Percentiles rank a stretch among this genome's conserved stretches.
Evolutionary conservation across 2,888 invertebrate species (phyloP).

Genomic region (Pycnomerus fuliginosus): DNA sequence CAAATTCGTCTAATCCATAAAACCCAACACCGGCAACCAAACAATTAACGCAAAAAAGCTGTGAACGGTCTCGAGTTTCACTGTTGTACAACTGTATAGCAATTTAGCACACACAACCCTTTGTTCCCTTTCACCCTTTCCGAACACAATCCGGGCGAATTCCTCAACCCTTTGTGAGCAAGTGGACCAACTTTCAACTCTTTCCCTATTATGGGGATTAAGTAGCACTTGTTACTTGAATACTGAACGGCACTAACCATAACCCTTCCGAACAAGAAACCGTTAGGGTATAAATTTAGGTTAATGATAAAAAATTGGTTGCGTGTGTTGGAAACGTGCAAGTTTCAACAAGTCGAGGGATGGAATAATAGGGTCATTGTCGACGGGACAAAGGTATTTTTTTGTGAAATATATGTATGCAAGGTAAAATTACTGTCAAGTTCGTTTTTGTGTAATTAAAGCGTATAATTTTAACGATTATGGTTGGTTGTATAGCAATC

Average conservation of each 20-base stretch:
- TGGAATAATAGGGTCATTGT: not conserved
- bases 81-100: constrained; percentile 17
- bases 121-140: constrained; percentile 12
- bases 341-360: constrained; percentile 3
- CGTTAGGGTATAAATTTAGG: constrained; percentile 7
- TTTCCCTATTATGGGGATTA: constrained; percentile 7
- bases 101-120: constrained; percentile 20
- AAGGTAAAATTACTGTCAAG: not conserved
- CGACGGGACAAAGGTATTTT: not conserved
- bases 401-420: not conserved
- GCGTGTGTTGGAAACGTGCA: constrained; percentile 1
- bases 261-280: constrained; percentile 3
- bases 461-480: no score
- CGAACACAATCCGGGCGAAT: constrained; percentile 8
- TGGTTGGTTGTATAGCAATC: no score
- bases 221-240: constrained; percentile 9
- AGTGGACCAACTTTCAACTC: constrained; percentile 15
- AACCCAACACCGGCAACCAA: constrained; percentile 2
- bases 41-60: not conserved
- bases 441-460: not conserved
- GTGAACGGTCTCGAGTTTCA: constrained; percentile 12
- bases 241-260: constrained; percentile 3
- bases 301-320: constrained; percentile 2
- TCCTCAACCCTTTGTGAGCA: constrained; percentile 10
- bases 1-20: constrained; percentile 5